phyloP scores from a whole-genome alignment of 2,113 vertebrate species.

The Dicrurus megarhynchus region DNA sequence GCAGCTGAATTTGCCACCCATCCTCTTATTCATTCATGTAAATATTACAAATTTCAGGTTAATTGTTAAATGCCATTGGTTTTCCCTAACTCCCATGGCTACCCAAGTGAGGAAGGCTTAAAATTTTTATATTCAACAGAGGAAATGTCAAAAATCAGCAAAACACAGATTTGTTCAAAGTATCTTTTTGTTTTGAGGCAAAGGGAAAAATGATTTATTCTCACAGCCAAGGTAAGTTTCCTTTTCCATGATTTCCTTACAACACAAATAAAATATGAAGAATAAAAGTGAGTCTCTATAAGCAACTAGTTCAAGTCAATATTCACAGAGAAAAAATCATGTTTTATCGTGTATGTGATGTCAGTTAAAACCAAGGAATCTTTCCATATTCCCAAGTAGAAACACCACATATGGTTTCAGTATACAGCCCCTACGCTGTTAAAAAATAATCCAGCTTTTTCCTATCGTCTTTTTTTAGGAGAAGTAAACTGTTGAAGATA shows the following conservation, averaged over 20 bases:
- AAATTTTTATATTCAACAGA: neutral
- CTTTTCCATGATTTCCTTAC: neutral
- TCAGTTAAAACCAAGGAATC: neutral
- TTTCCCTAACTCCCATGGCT: neutral
- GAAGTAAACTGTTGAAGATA: slow-evolving; percentile 22
- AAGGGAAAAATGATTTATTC: neutral
- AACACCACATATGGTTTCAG: slow-evolving; percentile 33
- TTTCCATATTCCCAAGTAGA: neutral
- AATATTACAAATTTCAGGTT: neutral
- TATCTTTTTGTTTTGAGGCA: neutral
- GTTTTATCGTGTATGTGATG: neutral
- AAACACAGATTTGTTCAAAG: neutral
- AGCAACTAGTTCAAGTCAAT: neutral
- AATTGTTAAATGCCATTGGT: neutral
- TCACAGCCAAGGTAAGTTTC: neutral
- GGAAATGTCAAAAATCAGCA: neutral
- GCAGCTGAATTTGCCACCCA: neutral
- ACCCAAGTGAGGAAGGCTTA: neutral
- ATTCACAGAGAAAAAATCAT: neutral
- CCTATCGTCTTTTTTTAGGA: neutral
- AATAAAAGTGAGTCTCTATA: neutral
- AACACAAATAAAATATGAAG: neutral
- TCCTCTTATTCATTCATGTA: accelerated
- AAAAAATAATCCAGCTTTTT: neutral
- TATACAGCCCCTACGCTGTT: neutral